Evolutionary conservation across 2,888 invertebrate species (phyloP).

Genomic region (Balanococcus diminutus): DNA sequence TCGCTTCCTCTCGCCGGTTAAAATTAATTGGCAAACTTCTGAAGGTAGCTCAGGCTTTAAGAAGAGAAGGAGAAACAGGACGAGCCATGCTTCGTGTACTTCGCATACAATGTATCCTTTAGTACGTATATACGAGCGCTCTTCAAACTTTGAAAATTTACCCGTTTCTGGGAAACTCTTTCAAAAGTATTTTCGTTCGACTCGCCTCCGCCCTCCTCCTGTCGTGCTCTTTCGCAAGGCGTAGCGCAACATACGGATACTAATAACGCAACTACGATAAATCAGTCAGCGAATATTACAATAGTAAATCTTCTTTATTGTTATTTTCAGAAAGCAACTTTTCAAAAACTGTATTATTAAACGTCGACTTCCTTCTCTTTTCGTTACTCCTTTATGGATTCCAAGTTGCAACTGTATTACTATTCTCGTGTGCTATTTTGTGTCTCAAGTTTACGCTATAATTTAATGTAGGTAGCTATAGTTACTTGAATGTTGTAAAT

Average conservation of each 20-base stretch:
- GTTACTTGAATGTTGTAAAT: not conserved
- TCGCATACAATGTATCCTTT: constrained; percentile 43
- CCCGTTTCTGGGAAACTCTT: constrained; percentile 45
- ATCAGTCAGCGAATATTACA: constrained; percentile 52
- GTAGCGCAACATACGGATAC: not conserved
- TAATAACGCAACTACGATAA: constrained; percentile 45
- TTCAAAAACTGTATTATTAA: constrained; percentile 54
- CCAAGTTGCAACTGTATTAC: constrained; percentile 25
- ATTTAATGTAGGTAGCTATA: not conserved
- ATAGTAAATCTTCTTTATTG: constrained; percentile 52
- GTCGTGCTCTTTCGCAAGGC: not conserved
- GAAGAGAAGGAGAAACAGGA: constrained; percentile 45
- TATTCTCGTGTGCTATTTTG: not conserved
- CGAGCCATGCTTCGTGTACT: constrained; percentile 31
- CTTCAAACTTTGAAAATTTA: constrained; percentile 52
- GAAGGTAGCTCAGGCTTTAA: constrained; percentile 48
- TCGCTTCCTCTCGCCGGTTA: constrained; percentile 42
- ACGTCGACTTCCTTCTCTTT: constrained; percentile 50
- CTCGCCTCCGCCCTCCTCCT: not conserved
- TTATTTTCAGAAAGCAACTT: constrained; percentile 53
- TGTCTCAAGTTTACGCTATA: not conserved
- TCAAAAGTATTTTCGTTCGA: constrained; percentile 52
- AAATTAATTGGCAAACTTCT: constrained; percentile 55
- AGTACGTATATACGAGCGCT: constrained; percentile 28
- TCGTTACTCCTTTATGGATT: not conserved